Evolutionary conservation across 2,888 invertebrate genomes (phyloP), one percentile per base, ranked within the genome.

Genomic region (Boloria euphrosyne): DNA sequence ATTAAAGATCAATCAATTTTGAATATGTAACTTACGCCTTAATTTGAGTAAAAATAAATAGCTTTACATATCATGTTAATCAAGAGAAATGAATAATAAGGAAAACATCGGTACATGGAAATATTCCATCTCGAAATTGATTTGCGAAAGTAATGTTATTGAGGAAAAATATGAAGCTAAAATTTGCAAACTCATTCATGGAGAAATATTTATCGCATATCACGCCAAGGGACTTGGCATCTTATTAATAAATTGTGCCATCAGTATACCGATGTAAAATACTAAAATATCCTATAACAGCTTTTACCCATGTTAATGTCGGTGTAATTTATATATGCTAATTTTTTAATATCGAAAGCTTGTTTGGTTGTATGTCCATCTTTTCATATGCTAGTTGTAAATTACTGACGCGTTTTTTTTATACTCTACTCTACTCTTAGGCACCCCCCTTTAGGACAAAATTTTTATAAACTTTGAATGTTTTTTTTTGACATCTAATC

Each of bases 181-280:
- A 66, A 62, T 58, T 66, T 47, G 61, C 57, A 50, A 66, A 68
- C 38, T 63, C 58, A 64, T 68, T 62, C 51, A 52, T 57, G 64
- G 27, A 57, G 69, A 69, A 64, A 66, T 61, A 61, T 69, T 61
- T 63, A 22, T 50, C 61, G 58, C 65, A 44, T 61, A 54, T 63
- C 44, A 66, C 52, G 57, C 52, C 69, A 49, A 50, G 66, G 60
- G 60, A 61, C 44, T 47, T 31, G 49, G n/a, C 27, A 55, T 46
- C 16, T 47, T 58, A 47, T 58, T 49, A 58, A 58, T 31, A 31
- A 49, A 31, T 27, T 49, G 31, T 47, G 2, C 5, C 47, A 27
- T 5, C n/a, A 4, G 18, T 58, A 58, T 46, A 4, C 14, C 22
- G 14, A 22, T 22, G 16, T 46, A 10, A 46, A 13, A 47, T 22